Evolutionary conservation across 1,140 invertebrate species (phyloP).

Genomic region (Lethrus apterus): DNA sequence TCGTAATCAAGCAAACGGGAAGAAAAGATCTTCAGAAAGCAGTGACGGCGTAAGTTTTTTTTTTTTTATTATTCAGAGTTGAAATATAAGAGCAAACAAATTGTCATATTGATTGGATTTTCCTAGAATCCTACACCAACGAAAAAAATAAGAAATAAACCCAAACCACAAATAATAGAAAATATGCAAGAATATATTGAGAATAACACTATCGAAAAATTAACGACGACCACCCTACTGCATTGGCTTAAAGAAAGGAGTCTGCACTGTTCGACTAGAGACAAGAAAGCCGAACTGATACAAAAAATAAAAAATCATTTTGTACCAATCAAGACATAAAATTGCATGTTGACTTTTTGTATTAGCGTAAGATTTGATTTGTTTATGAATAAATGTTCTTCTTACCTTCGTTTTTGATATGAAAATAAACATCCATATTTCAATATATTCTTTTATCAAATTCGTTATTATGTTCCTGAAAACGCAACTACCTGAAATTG

Average conservation of each 20-base stretch:
- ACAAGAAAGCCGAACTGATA: slow-evolving; percentile 18
- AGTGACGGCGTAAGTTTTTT: neutral
- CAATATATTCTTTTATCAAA: no score
- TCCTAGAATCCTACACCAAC: slow-evolving; percentile 10
- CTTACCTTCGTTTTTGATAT: no score
- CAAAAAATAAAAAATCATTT: slow-evolving; percentile 18
- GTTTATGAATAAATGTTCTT: no score
- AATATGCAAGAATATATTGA: slow-evolving; percentile 20
- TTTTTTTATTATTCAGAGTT: neutral
- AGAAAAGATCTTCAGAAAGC: slow-evolving; percentile 2
- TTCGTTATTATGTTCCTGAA: no score
- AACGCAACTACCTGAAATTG: no score
- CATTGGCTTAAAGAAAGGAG: slow-evolving; percentile 17
- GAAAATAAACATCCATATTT: no score
- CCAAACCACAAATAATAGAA: slow-evolving; percentile 17
- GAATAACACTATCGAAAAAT: slow-evolving; percentile 13
- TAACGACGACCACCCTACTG: slow-evolving; percentile 14
- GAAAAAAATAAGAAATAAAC: slow-evolving; percentile 16
- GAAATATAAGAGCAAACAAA: neutral
- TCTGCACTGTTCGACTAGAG: slow-evolving; percentile 19
- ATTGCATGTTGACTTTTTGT: no score
- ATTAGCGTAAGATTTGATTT: no score
- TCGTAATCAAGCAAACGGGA: neutral
- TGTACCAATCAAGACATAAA: neutral
- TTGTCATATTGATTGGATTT: neutral